Evolutionary conservation across 1,140 invertebrate species (phyloP).

Genomic region (Euglossa dilemma): DNA sequence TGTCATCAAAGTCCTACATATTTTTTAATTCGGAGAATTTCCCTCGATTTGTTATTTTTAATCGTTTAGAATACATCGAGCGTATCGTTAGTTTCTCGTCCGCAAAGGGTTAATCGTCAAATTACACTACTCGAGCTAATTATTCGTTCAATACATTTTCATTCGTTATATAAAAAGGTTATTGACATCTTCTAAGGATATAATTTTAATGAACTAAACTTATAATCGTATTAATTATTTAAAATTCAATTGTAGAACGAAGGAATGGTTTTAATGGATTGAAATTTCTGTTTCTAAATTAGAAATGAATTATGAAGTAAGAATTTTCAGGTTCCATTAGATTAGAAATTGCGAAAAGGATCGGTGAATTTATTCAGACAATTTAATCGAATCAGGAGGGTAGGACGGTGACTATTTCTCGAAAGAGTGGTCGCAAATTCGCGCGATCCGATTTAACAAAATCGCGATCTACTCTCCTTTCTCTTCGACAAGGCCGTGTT

Average conservation of each 20-base stretch:
- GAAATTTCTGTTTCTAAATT: not conserved
- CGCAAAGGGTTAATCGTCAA: too few species aligned
- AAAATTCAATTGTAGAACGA: not conserved
- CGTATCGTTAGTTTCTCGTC: too few species aligned
- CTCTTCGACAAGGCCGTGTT: constrained; percentile 15
- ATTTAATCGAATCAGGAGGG: not conserved
- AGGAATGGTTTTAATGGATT: not conserved
- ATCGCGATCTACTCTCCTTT: constrained; percentile 32
- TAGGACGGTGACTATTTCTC: not conserved
- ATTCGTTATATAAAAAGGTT: too few species aligned
- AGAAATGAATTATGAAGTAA: not conserved
- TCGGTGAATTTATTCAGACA: not conserved
- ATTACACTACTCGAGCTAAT: too few species aligned
- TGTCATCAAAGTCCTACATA: too few species aligned
- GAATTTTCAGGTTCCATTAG: not conserved
- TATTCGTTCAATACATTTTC: too few species aligned
- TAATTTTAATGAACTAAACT: not conserved
- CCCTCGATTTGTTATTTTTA: too few species aligned
- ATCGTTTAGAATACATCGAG: too few species aligned
- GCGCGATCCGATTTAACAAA: constrained; percentile 41
- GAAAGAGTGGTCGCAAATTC: not conserved
- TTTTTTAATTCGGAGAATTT: too few species aligned
- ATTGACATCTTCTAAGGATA: too few species aligned
- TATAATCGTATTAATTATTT: too few species aligned
- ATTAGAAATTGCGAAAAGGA: not conserved